A percentile compares a stretch with the other conserved stretches of the same genome.
Evolutionary conservation across 2,888 invertebrate species (phyloP).

Genomic region (Aphidoletes aphidimyza): DNA sequence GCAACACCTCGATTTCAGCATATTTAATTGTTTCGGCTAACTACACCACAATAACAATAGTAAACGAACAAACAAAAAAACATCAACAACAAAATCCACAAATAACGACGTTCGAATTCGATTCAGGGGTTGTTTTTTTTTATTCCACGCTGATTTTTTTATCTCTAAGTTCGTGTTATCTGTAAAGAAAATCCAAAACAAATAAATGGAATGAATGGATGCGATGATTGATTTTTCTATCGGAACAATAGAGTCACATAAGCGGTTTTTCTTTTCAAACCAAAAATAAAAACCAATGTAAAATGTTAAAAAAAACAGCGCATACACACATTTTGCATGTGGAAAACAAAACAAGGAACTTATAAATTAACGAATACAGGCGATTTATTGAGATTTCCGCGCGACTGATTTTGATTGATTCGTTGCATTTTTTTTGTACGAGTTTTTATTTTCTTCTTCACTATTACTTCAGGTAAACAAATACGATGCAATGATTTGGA

Average conservation of each 20-base stretch:
- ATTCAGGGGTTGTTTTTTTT: background rate
- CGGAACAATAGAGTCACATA: background rate
- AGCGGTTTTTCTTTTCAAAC: background rate
- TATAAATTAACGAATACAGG: background rate
- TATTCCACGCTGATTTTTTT: background rate
- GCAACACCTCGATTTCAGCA: background rate
- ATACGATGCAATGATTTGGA: background rate
- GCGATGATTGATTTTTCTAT: background rate
- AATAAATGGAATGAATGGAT: background rate
- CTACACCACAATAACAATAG: background rate
- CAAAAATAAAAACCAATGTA: background rate
- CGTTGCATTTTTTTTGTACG: background rate
- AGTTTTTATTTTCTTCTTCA: background rate
- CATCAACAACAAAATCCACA: too few species aligned
- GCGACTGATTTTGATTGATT: conserved; percentile 5
- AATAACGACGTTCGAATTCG: background rate
- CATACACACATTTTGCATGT: too few species aligned
- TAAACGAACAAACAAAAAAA: too few species aligned
- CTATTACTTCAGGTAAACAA: background rate
- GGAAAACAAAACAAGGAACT: background rate
- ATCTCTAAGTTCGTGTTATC: background rate
- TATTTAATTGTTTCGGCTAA: background rate
- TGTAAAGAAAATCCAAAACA: background rate
- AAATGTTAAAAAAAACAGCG: background rate
- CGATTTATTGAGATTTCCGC: conserved; percentile 29